A percentile compares a stretch with the other conserved stretches of the same genome.
These are phyloP conservation scores for Scolopax bukidnonensis DNA, from an alignment of 2,797 vertebrate species.

Conservation along the genomic window DNA sequence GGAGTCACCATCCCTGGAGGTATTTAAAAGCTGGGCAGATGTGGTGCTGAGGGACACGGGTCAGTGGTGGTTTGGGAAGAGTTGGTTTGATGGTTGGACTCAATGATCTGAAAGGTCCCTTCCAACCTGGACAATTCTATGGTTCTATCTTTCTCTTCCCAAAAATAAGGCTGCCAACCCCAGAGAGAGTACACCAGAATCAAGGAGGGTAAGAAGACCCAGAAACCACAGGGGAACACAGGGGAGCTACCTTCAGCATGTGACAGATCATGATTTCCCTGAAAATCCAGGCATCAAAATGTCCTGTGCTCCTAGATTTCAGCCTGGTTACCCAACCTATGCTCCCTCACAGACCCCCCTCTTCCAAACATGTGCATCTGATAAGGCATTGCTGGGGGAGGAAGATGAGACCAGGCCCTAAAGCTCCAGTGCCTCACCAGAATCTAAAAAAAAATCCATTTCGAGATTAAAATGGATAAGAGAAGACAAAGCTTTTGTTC, in stretches of 20 bases:
- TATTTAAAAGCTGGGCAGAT: background rate
- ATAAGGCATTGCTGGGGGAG: background rate
- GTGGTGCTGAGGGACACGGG: background rate
- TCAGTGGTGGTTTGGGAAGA: background rate
- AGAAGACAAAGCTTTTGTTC: background rate
- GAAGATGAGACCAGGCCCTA: background rate
- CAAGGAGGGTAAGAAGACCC: background rate
- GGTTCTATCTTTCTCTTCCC: background rate
- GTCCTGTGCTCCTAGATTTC: background rate
- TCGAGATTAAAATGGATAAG: background rate
- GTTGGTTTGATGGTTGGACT: background rate
- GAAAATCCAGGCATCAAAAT: background rate
- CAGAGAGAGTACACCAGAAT: fast-evolving
- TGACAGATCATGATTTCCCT: background rate
- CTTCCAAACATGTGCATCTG: background rate
- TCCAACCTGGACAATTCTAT: background rate
- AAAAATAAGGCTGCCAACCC: background rate
- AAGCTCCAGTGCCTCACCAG: background rate
- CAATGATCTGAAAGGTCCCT: background rate
- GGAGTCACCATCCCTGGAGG: background rate
- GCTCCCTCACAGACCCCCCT: background rate
- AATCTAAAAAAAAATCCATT: background rate
- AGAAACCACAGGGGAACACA: background rate
- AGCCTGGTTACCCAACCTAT: background rate
- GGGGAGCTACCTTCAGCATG: background rate